Base-by-base conservation (phyloP, 2,113 vertebrate genomes). In the Peromyscus leucopus region DNA sequence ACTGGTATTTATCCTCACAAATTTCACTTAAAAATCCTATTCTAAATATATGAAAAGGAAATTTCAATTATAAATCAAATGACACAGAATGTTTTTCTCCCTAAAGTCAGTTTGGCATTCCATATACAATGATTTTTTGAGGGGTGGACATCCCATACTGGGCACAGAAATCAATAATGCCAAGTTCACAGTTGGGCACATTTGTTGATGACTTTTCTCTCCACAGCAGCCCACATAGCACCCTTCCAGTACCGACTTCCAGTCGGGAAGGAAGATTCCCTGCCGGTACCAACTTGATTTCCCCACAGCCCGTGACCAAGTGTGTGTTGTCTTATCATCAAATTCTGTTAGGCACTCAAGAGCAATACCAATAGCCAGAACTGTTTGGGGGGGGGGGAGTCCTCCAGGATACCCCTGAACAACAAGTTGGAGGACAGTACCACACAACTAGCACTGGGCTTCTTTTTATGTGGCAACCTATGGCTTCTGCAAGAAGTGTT, bases 51-150 rank as follows among this genome's bases (percentile, higher is more conserved):
- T 63, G 82, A 72, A 98, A 96, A 96, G n/a, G 0, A 5, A 97
- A 86, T 76, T 92, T 51, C 83, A 89, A 90, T 97, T 95, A 96
- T 61, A 75, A 90, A 90, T 33, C 19, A 94, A 98, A 87, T 87
- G 89, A 96, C 33, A 93, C 10, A 76, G 63, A 51, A 24, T 95
- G 97, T 94, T 98, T 92, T 98, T 93, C 87, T 93, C 89, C 90
- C 89, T 90, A 31, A 2, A 93, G n/a, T 94, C 80, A 76, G 75
- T 91, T 92, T 95, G 59, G 51, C 26, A 93, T 51, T n/a, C 31
- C 36, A 75, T 90, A 59, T 65, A 95, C 48, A 91, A 57, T 0
- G 69, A 61, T 36, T 67, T 63, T 55, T 36, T 4, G 10, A 55
- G 2, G 31, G 3, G 33, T 61, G 17, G 69, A 61, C 8, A 17